Percentiles rank a stretch among this genome's conserved stretches.
phyloP scores from a whole-genome alignment of 2,113 vertebrate genomes.

The Pavo muticus region DNA sequence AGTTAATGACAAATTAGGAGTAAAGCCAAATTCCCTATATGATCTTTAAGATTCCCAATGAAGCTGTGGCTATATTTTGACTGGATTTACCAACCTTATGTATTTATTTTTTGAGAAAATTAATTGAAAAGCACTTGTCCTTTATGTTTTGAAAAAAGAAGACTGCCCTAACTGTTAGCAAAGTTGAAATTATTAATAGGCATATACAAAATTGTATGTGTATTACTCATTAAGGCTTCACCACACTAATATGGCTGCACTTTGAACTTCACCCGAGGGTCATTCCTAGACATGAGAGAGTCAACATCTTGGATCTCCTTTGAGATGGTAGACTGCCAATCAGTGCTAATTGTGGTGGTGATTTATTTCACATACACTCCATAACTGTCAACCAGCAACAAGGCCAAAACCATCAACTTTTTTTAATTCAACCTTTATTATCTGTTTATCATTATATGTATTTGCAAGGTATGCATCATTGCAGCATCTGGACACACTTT shows the following conservation, averaged over 20 bases:
- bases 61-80: neutral
- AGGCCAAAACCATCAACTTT: neutral
- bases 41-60: neutral
- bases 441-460: neutral
- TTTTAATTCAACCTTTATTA: neutral
- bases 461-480: slow-evolving; percentile 1
- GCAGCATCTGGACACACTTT: slow-evolving; percentile 37
- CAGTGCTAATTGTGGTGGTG: neutral
- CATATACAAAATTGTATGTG: neutral
- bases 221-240: neutral
- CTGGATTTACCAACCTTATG: neutral
- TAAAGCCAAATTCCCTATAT: accelerated
- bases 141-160: neutral
- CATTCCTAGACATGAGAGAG: neutral
- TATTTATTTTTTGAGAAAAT: neutral
- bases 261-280: neutral
- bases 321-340: neutral
- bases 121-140: neutral
- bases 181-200: neutral
- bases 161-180: neutral
- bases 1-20: neutral
- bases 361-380: neutral
- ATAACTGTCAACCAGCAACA: neutral
- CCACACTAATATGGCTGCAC: neutral
- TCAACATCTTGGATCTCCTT: neutral